These are phyloP conservation scores for Sericinus montela DNA, from an alignment of 2,888 invertebrate genomes.

Conservation along the genomic window DNA sequence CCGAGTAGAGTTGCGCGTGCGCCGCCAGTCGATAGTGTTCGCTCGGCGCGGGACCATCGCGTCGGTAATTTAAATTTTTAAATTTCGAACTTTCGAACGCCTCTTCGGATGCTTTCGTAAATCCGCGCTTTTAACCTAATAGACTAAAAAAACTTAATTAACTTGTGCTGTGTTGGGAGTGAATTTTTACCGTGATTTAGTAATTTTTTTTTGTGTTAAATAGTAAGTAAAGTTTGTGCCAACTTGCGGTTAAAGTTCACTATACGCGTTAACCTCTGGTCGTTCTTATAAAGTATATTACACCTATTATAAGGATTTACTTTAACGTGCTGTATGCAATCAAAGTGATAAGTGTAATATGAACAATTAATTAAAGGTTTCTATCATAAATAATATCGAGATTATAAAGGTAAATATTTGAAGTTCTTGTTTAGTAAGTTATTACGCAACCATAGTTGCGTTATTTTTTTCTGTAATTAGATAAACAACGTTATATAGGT, in stretches of 20 bases:
- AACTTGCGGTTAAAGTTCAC: slow-evolving; percentile 54
- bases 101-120: slow-evolving; percentile 17
- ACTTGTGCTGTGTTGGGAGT: slow-evolving; percentile 12
- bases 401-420: slow-evolving; percentile 11
- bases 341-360: slow-evolving; percentile 1
- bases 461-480: no score
- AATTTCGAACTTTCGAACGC: slow-evolving; percentile 51
- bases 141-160: slow-evolving; percentile 9
- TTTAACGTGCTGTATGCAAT: neutral
- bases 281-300: slow-evolving; percentile 41
- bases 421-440: neutral
- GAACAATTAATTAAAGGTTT: slow-evolving; percentile 5
- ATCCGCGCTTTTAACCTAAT: slow-evolving; percentile 8
- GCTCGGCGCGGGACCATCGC: slow-evolving; percentile 45
- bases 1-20: slow-evolving; percentile 54
- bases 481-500: no score
- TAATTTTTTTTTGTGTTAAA: slow-evolving; percentile 31
- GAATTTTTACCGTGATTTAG: slow-evolving; percentile 13
- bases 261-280: slow-evolving; percentile 35
- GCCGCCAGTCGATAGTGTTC: slow-evolving; percentile 61
- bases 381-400: neutral
- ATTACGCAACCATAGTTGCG: no score
- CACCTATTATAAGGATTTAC: slow-evolving; percentile 18
- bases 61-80: slow-evolving; percentile 36
- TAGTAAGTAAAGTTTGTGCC: slow-evolving; percentile 41